phyloP scores from a whole-genome alignment of 2,113 vertebrate species.

The Pipa parva region DNA sequence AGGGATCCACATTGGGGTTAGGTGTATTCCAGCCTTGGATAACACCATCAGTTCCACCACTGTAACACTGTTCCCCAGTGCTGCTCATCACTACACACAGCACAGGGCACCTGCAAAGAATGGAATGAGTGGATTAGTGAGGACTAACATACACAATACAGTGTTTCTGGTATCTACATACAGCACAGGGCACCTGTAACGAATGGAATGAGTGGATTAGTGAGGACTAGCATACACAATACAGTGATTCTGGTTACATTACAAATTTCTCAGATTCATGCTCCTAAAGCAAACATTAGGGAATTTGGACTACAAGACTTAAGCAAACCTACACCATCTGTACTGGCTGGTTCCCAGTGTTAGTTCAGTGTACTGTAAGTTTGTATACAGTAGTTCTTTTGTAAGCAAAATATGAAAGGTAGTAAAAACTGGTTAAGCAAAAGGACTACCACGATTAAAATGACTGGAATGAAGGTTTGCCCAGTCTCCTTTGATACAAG shows the following conservation, averaged over 20 bases:
- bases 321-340: too few species aligned
- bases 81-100: constrained; percentile 96
- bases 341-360: too few species aligned
- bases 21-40: constrained; percentile 96
- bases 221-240: constrained; percentile 3
- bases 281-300: too few species aligned
- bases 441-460: too few species aligned
- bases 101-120: constrained; percentile 78
- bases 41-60: constrained; percentile 85
- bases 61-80: constrained; percentile 93
- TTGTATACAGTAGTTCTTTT: too few species aligned
- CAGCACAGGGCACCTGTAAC: constrained; percentile 84
- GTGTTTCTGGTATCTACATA: constrained; percentile 94
- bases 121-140: not conserved
- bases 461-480: too few species aligned
- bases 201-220: not conserved
- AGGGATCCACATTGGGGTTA: constrained; percentile 91
- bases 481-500: too few species aligned
- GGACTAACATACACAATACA: constrained; percentile 43
- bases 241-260: constrained; percentile 78
- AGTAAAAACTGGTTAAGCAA: too few species aligned
- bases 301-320: too few species aligned
- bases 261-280: too few species aligned
- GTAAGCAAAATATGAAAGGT: too few species aligned
- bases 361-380: too few species aligned